Conservation (phyloP, 2,113 vertebrate genomes). For the Forbesichthys papilliferus region DNA sequence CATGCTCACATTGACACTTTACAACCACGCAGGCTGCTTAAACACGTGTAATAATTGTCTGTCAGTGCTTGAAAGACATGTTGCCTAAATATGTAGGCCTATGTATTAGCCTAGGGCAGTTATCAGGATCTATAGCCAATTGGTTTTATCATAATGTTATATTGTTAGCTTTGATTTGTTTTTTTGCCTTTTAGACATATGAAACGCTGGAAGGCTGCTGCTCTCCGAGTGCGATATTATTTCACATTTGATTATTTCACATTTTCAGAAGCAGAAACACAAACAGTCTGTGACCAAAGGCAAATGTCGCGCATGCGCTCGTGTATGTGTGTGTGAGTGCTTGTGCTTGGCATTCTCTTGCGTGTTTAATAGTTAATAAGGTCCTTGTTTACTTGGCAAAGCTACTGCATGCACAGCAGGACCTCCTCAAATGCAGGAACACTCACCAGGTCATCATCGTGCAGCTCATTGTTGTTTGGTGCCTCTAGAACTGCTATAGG, state of each 20-base stretch:
- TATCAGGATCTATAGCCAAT: too few relatives aligned
- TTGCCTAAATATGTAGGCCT: too few relatives aligned
- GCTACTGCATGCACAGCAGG: conserved; percentile 59
- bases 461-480: background rate
- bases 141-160: too few relatives aligned
- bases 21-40: background rate
- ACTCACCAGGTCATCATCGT: background rate
- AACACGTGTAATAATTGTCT: background rate
- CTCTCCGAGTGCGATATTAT: too few relatives aligned
- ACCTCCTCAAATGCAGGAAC: conserved; percentile 37
- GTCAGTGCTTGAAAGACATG: too few relatives aligned
- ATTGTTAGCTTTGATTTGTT: too few relatives aligned
- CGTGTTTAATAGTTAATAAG: conserved; percentile 70
- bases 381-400: conserved; percentile 63
- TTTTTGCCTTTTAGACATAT: too few relatives aligned
- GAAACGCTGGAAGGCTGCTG: too few relatives aligned
- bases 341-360: conserved; percentile 28
- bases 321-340: conserved; percentile 7
- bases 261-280: too few relatives aligned
- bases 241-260: too few relatives aligned
- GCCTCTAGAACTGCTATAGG: background rate
- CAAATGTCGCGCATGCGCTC: background rate
- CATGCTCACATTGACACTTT: conserved; percentile 5
- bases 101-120: background rate
- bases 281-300: too few relatives aligned